phyloP scores from a whole-genome alignment of 2,888 invertebrate genomes.

The Sphaeridia pumilis region DNA sequence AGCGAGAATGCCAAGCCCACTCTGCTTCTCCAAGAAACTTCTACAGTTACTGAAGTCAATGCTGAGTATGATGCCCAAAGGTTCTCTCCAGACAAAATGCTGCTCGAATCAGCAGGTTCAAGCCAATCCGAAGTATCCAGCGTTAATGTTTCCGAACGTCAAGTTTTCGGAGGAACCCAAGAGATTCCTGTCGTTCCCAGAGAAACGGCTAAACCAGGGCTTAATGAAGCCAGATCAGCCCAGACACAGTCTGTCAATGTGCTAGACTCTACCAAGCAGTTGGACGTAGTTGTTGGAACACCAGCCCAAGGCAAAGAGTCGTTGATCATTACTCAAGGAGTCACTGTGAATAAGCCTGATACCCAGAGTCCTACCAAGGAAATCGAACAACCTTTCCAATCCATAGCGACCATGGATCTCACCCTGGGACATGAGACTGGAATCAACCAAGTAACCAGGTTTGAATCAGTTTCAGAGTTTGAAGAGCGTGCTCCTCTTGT shows the following conservation, averaged over 20 bases:
- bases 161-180: slow-evolving; percentile 3
- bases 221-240: slow-evolving; percentile 1
- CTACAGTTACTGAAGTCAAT: background rate
- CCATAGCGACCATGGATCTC: slow-evolving; percentile 6
- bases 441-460: slow-evolving; percentile 2
- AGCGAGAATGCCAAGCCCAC: background rate
- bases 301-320: slow-evolving; percentile 7
- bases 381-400: background rate
- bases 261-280: background rate
- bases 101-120: slow-evolving; percentile 1
- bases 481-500: background rate
- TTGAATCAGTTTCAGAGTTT: slow-evolving; percentile 1
- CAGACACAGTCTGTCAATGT: background rate
- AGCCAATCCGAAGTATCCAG: slow-evolving; percentile 7
- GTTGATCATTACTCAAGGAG: slow-evolving; percentile 4
- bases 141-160: slow-evolving; percentile 3
- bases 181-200: background rate
- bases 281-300: background rate
- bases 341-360: slow-evolving; percentile 2
- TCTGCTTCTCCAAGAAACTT: slow-evolving; percentile 4
- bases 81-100: slow-evolving; percentile 4
- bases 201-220: slow-evolving; percentile 4
- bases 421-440: background rate
- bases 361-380: slow-evolving; percentile 13
- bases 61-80: background rate